Conservation (phyloP, 1,140 invertebrate species). For the Caenorhabditis elegans region DNA sequence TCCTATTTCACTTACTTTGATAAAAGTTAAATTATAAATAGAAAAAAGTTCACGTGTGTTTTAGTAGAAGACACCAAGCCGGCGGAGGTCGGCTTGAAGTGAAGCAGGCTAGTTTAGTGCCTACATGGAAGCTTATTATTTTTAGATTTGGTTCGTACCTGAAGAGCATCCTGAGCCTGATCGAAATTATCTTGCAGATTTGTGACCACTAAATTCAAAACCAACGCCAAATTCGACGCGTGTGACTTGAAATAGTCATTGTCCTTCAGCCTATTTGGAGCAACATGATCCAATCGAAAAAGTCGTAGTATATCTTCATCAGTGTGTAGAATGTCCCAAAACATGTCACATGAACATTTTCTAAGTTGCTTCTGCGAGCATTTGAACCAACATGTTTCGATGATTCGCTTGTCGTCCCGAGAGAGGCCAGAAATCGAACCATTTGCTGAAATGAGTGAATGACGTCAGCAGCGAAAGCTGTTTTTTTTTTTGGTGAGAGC, state of each 20-base stretch:
- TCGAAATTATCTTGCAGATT: slow-evolving; percentile 44
- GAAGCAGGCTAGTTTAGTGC: too few relatives aligned
- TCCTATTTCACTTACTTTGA: too few relatives aligned
- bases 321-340: slow-evolving; percentile 34
- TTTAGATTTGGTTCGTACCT: slow-evolving; percentile 29
- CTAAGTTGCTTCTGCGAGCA: slow-evolving; percentile 38
- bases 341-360: slow-evolving; percentile 36
- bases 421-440: slow-evolving; percentile 40
- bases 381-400: slow-evolving; percentile 41
- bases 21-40: too few relatives aligned
- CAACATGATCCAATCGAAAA: slow-evolving; percentile 26
- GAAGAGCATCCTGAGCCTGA: slow-evolving; percentile 35
- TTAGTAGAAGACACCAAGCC: too few relatives aligned
- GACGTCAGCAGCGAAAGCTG: background rate
- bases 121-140: too few relatives aligned
- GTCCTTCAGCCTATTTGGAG: slow-evolving; percentile 14
- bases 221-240: slow-evolving; percentile 38
- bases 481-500: background rate
- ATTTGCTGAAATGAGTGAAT: slow-evolving; percentile 20
- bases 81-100: too few relatives aligned
- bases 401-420: slow-evolving; percentile 40
- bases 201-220: slow-evolving; percentile 39
- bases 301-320: slow-evolving; percentile 34
- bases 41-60: too few relatives aligned
- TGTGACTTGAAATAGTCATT: slow-evolving; percentile 44